Base-by-base conservation (phyloP, 2,888 invertebrate species). In the Aporophyla nigra region DNA sequence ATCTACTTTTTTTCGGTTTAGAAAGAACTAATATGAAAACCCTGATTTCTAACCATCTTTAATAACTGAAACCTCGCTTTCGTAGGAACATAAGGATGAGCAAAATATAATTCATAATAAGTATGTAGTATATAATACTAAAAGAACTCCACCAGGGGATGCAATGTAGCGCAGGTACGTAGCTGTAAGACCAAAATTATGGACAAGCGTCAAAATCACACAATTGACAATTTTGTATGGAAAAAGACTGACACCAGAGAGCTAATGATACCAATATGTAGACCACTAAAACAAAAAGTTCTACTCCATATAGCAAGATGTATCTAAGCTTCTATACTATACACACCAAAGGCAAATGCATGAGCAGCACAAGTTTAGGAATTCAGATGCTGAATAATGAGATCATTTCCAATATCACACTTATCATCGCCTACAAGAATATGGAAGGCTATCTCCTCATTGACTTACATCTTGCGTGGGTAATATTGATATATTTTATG, bases 401-500 rank as follows among this genome's bases (percentile, higher is more conserved):
- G 2, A 56, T 62, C 5, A 80, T 51, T 56, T 62, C 51, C 24
- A 66, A 53, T 33, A n/a, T 58, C 21, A 66, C 12, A 68, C 74
- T 33, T 24, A 59, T 65, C 58, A 76, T 69, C 49, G 59, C 54
- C 76, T 56, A 82, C 79, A 59, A 56, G 58, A 68, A 65, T 59
- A 75, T 76, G 46, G 63, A 65, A 75, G 65, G 14, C n/a, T 33
- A 62, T 63, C 16, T 74, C n/a, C 65, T 56, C 54, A 70, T 70
- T 82, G 76, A 53, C 61, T 74, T 27, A 58, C 54, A 62, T 71
- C 46, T 71, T 75, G 84, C 82, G 70, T 82, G 71, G 82, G 80
- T 12, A 61, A 58, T 56, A 33, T n/a, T 71, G 62, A 68, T 33
- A 71, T 80, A 79, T 68, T 63, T 84, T 67, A 79, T 83, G 70